A percentile compares a stretch with the other conserved stretches of the same genome.
phyloP scores from a whole-genome alignment of 1,140 invertebrate genomes.

The Dufourea novaeangliae region DNA sequence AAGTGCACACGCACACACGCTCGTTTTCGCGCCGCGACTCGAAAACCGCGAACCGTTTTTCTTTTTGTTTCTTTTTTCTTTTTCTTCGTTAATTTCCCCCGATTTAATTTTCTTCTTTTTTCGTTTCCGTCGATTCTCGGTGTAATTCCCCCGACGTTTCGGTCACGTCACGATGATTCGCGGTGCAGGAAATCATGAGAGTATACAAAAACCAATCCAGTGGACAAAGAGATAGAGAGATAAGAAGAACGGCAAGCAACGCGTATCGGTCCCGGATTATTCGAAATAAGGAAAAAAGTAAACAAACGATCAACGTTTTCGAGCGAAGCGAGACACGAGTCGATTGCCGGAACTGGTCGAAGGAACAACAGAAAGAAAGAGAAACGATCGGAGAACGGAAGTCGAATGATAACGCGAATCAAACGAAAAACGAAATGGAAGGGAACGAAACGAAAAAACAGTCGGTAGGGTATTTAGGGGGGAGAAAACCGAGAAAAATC shows the following conservation, averaged over 20 bases:
- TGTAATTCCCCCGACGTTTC: not conserved
- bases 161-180: not conserved
- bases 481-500: constrained; percentile 9
- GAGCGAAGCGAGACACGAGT: not conserved
- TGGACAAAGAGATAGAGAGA: not conserved
- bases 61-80: not conserved
- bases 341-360: constrained; percentile 31
- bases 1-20: constrained; percentile 55
- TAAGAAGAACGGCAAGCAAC: not conserved
- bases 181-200: not conserved
- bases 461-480: too few species aligned
- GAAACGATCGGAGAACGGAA: constrained; percentile 50
- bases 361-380: constrained; percentile 49
- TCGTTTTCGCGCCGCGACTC: constrained; percentile 27
- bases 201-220: not conserved
- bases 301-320: not conserved
- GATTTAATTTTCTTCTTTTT: not conserved
- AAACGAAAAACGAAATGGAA: constrained; percentile 9
- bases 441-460: not conserved
- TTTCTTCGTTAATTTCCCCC: not conserved
- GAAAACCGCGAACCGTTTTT: not conserved
- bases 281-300: not conserved
- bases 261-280: not conserved
- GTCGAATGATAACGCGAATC: constrained; percentile 23
- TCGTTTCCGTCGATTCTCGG: not conserved